These are phyloP conservation scores for Drosophila bunnanda DNA, from an alignment of 2,888 invertebrate species.

Conservation along the genomic window DNA sequence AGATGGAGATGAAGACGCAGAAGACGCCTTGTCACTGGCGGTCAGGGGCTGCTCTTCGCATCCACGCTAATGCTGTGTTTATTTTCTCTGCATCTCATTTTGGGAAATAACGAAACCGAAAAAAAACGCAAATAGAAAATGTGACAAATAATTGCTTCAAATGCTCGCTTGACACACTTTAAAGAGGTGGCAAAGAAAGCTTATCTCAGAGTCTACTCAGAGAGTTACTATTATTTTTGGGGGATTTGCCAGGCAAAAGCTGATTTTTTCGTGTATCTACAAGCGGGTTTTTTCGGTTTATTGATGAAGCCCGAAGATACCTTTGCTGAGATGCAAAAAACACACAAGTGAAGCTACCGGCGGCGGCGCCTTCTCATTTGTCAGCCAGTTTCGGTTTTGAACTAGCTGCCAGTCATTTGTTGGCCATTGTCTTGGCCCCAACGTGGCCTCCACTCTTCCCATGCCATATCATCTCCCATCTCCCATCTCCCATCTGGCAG, in stretches of 20 bases:
- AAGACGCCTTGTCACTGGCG: slow-evolving; percentile 62
- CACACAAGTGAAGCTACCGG: slow-evolving; percentile 49
- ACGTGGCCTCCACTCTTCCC: slow-evolving; percentile 62
- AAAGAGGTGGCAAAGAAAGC: slow-evolving; percentile 33
- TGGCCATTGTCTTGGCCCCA: slow-evolving; percentile 66
- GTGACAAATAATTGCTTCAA: slow-evolving; percentile 75
- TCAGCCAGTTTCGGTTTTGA: slow-evolving; percentile 59
- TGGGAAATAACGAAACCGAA: slow-evolving; percentile 42
- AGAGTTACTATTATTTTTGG: too few species aligned
- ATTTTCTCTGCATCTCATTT: slow-evolving; percentile 65
- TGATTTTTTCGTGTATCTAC: slow-evolving; percentile 51
- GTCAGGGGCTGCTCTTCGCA: slow-evolving; percentile 27
- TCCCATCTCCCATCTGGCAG: slow-evolving; percentile 41
- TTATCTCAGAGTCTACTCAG: too few species aligned
- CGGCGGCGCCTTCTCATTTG: slow-evolving; percentile 64
- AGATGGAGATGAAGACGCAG: slow-evolving; percentile 54
- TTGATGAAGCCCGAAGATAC: slow-evolving; percentile 57
- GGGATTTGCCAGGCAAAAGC: slow-evolving; percentile 15
- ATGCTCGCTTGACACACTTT: slow-evolving; percentile 78
- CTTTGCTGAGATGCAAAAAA: slow-evolving; percentile 49
- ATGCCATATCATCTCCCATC: slow-evolving; percentile 22
- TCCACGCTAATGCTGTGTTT: slow-evolving; percentile 69
- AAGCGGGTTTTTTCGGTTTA: slow-evolving; percentile 23
- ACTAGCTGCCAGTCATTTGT: slow-evolving; percentile 75
- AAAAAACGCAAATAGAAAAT: slow-evolving; percentile 59